Percentiles rank a stretch among this genome's conserved stretches.
Conservation (phyloP, 2,113 vertebrate species). For the Apaloderma vittatum region DNA sequence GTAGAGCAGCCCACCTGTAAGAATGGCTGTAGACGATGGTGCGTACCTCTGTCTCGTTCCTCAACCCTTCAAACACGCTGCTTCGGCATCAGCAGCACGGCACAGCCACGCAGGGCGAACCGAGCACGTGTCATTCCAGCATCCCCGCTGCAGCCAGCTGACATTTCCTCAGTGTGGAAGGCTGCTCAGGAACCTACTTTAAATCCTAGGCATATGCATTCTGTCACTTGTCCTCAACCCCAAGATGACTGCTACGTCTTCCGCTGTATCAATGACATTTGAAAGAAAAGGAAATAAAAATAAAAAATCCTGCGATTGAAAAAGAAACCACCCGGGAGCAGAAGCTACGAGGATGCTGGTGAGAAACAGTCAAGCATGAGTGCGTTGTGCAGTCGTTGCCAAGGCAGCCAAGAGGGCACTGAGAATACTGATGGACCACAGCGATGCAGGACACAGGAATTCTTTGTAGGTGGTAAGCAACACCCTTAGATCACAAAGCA, state of each 20-base stretch:
- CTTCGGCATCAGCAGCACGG: neutral
- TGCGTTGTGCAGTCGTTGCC: fast-evolving
- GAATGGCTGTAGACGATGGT: neutral
- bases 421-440: neutral
- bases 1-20: neutral
- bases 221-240: neutral
- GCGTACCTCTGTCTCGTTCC: neutral
- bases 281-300: neutral
- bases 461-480: neutral
- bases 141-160: neutral
- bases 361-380: neutral
- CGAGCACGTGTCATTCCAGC: neutral
- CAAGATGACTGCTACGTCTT: neutral
- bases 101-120: neutral
- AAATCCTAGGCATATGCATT: neutral
- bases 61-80: neutral
- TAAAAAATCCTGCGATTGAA: neutral
- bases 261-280: neutral
- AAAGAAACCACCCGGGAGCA: neutral
- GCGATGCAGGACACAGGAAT: neutral
- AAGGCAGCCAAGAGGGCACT: neutral
- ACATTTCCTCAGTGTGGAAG: neutral
- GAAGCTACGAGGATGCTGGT: neutral
- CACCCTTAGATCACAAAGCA: neutral
- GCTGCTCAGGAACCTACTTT: neutral